Conservation (phyloP, 2,888 invertebrate species). For the Gastracanthus pulcherrimus region DNA sequence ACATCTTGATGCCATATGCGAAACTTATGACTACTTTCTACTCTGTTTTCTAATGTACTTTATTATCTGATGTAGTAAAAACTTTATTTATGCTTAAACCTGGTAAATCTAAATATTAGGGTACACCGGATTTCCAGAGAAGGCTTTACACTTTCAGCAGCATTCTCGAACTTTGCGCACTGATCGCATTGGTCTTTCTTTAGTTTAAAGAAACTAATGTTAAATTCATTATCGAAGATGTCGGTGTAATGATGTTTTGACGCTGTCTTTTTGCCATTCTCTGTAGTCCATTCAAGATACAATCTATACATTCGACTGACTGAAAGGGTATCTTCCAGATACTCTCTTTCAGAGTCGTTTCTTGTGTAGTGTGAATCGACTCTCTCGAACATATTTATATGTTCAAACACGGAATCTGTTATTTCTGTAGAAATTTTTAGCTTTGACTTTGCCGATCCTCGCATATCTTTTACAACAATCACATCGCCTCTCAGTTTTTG, state of each 20-base stretch:
- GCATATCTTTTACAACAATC: too few species aligned
- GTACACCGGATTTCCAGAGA: background rate
- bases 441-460: background rate
- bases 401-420: conserved; percentile 24
- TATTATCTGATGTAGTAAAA: too few species aligned
- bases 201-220: conserved; percentile 50
- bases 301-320: conserved; percentile 43
- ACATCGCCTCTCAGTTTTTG: too few species aligned
- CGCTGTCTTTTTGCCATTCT: background rate
- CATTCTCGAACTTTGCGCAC: background rate
- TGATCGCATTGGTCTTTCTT: conserved; percentile 64
- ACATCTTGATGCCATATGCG: too few species aligned
- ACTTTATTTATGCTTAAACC: too few species aligned
- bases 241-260: conserved; percentile 39
- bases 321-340: conserved; percentile 28
- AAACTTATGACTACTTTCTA: too few species aligned
- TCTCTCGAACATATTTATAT: conserved; percentile 44
- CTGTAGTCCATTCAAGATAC: conserved; percentile 28
- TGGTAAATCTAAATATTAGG: too few species aligned
- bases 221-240: conserved; percentile 41
- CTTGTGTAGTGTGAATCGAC: conserved; percentile 43
- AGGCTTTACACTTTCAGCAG: conserved; percentile 57
- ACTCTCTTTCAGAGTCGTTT: conserved; percentile 38
- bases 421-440: background rate
- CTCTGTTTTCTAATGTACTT: too few species aligned